phyloP scores from a whole-genome alignment of 2,888 invertebrate species.

The Melipona bicolor region DNA sequence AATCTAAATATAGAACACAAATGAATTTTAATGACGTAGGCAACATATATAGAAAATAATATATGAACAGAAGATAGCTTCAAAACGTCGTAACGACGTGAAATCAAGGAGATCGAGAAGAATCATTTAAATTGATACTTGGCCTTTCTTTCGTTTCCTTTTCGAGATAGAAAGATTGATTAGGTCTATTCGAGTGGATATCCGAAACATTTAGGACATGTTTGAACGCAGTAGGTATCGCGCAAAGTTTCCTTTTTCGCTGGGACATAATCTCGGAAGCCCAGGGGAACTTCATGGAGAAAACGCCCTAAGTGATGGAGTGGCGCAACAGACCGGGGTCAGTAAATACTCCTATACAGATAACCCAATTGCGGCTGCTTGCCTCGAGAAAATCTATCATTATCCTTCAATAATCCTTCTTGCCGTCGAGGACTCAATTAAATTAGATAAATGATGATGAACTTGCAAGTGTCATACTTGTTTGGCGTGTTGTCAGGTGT shows the following conservation, averaged over 20 bases:
- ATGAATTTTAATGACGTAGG: too few species aligned
- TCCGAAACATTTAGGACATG: slow-evolving; percentile 42
- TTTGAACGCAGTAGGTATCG: slow-evolving; percentile 26
- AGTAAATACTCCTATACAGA: slow-evolving; percentile 53
- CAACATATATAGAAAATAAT: too few species aligned
- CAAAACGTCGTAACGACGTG: not conserved
- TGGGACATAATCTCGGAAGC: slow-evolving; percentile 60
- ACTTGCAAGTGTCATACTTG: not conserved
- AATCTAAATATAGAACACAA: too few species aligned
- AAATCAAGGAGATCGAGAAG: not conserved
- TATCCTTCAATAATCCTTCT: slow-evolving; percentile 64
- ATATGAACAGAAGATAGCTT: too few species aligned
- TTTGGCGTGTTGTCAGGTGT: not conserved
- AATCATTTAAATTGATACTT: slow-evolving; percentile 3
- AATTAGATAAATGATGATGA: slow-evolving; percentile 31
- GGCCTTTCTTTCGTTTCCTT: slow-evolving; percentile 40
- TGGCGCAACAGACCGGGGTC: slow-evolving; percentile 57
- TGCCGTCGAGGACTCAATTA: slow-evolving; percentile 43
- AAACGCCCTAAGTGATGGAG: slow-evolving; percentile 80
- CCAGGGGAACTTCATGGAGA: slow-evolving; percentile 73
- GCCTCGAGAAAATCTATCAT: slow-evolving; percentile 66
- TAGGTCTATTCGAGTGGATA: slow-evolving; percentile 25
- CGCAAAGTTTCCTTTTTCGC: slow-evolving; percentile 49
- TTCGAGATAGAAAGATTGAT: slow-evolving; percentile 53
- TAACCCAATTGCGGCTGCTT: slow-evolving; percentile 51